Conservation (phyloP, 2,797 vertebrate genomes). For the Neomorphus geoffroyi region DNA sequence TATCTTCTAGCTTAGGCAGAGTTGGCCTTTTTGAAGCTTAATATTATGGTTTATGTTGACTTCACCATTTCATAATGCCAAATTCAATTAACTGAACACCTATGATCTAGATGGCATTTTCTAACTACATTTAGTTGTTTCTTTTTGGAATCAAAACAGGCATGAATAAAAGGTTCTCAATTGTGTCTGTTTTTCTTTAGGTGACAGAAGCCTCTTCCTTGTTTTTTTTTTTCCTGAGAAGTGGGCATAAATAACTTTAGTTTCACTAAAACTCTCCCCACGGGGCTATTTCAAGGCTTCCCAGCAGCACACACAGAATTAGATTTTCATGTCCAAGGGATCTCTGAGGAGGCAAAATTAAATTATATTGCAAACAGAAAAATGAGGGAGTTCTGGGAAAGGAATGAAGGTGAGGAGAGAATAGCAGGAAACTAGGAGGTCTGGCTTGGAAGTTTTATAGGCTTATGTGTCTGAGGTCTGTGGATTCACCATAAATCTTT, state of each 20-base stretch:
- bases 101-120: not conserved
- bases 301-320: constrained; percentile 34
- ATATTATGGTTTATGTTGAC: not conserved
- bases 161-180: not conserved
- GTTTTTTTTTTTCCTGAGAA: not conserved
- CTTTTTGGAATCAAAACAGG: not conserved
- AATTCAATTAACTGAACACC: not conserved
- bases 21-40: not conserved
- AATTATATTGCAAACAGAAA: constrained; percentile 27
- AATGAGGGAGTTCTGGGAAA: constrained; percentile 17
- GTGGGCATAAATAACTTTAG: constrained; percentile 21
- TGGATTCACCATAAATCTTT: not conserved
- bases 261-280: constrained; percentile 30
- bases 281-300: constrained; percentile 40
- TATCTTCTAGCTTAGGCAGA: not conserved
- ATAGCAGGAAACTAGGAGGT: not conserved
- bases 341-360: constrained; percentile 47
- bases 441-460: not conserved
- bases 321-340: constrained; percentile 43
- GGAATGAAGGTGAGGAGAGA: not conserved
- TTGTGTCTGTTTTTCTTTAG: not conserved
- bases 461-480: not conserved
- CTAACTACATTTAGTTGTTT: not conserved
- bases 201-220: not conserved
- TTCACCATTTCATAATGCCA: not conserved